Percentiles rank a stretch among this genome's conserved stretches.
These are phyloP conservation scores for Tachuris rubrigastra DNA, from an alignment of 2,113 vertebrate genomes.

Conservation along the genomic window DNA sequence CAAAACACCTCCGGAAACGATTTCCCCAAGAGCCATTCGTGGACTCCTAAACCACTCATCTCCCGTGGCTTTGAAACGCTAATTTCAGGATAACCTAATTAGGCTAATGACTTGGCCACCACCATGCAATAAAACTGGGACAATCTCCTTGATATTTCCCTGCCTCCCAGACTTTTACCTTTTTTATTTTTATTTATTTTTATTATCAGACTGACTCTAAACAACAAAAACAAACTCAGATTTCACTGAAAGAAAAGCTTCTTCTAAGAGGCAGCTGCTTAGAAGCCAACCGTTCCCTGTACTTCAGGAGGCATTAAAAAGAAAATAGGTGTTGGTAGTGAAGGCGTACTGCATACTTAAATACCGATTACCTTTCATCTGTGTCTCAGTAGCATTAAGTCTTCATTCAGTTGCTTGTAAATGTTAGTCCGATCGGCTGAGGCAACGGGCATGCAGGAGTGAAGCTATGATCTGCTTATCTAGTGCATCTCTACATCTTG, in stretches of 20 bases:
- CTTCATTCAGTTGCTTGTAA: background rate
- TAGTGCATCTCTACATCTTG: background rate
- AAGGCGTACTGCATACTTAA: background rate
- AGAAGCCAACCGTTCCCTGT: background rate
- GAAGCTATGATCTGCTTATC: background rate
- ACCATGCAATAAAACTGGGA: background rate
- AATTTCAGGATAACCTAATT: slow-evolving; percentile 34
- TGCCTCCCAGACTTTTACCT: background rate
- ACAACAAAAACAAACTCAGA: background rate
- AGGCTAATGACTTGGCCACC: background rate
- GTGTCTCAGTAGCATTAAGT: background rate
- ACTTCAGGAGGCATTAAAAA: background rate
- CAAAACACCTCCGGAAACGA: background rate
- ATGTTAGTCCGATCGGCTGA: rapidly evolving
- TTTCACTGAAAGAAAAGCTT: background rate
- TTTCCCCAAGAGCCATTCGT: background rate
- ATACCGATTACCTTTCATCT: background rate
- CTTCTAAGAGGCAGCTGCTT: background rate
- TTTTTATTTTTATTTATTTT: background rate
- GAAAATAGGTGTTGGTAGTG: background rate
- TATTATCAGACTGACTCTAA: background rate
- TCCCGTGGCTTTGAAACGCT: background rate
- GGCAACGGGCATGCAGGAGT: no score
- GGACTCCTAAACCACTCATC: background rate
- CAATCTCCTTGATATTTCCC: background rate